Evolutionary conservation across 2,888 invertebrate genomes (phyloP).

Genomic region (Monoplex corrugatus): DNA sequence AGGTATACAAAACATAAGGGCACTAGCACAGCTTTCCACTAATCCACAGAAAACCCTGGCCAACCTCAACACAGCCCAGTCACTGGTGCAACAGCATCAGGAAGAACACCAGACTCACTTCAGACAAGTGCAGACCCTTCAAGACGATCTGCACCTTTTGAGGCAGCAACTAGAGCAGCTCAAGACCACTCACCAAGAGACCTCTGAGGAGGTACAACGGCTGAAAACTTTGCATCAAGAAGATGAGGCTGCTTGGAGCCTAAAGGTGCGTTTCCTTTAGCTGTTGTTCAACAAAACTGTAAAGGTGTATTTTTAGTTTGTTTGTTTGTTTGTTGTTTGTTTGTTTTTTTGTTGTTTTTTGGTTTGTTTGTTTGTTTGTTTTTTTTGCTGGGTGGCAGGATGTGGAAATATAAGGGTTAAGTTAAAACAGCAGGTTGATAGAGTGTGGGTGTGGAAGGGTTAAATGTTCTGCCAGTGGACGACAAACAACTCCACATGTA

Average conservation of each 20-base stretch:
- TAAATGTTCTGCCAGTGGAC: too few species aligned
- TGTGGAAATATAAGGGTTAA: too few species aligned
- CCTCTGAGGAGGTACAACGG: background rate
- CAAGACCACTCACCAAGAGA: background rate
- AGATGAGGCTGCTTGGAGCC: background rate
- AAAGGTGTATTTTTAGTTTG: too few species aligned
- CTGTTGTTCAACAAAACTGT: background rate
- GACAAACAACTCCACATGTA: too few species aligned
- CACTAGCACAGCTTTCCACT: background rate
- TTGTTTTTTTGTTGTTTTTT: too few species aligned
- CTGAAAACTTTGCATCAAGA: background rate
- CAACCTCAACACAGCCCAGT: conserved; percentile 24
- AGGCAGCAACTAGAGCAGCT: background rate
- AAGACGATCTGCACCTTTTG: background rate
- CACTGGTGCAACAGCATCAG: background rate
- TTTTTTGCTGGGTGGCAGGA: too few species aligned
- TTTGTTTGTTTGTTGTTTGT: too few species aligned
- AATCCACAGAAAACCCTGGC: background rate
- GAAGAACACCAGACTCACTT: background rate
- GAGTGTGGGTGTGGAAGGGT: background rate
- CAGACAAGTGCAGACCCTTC: background rate
- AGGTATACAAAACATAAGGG: too few species aligned
- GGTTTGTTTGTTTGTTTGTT: too few species aligned
- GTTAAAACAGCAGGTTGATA: background rate
- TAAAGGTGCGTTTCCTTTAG: conserved; percentile 30